Conservation (phyloP, 2,888 invertebrate genomes). For the Atrina japonica region DNA sequence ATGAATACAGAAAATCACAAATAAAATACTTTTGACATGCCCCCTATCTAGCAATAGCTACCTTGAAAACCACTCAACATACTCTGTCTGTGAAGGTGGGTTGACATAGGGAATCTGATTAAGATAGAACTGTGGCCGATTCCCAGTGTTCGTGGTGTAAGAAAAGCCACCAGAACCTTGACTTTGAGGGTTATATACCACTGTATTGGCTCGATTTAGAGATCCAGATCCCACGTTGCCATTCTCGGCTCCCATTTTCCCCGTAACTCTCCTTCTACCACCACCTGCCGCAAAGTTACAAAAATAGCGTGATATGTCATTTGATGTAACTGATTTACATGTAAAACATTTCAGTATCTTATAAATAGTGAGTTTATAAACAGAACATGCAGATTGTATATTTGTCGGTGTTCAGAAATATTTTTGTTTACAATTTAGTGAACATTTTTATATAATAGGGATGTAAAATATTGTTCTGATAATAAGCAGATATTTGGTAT, state of each 20-base stretch:
- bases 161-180: conserved; percentile 62
- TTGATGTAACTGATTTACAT: no score
- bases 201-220: conserved; percentile 44
- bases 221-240: conserved; percentile 7
- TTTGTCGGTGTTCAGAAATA: no score
- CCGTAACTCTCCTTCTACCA: conserved; percentile 53
- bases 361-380: no score
- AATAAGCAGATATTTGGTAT: no score
- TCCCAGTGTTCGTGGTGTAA: conserved; percentile 57
- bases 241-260: conserved; percentile 25
- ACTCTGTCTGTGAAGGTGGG: conserved; percentile 65
- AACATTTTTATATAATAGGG: no score
- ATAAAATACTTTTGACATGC: conserved; percentile 23
- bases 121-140: conserved; percentile 64
- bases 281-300: no score
- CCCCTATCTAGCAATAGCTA: conserved; percentile 39
- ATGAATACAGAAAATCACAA: not conserved
- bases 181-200: conserved; percentile 28
- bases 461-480: no score
- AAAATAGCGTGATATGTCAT: no score
- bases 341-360: no score
- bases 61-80: conserved; percentile 69
- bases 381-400: no score
- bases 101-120: conserved; percentile 67
- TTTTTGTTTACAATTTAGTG: no score